Evolutionary conservation across 1,140 invertebrate species (phyloP), one percentile per base, ranked within the genome.

Genomic region (Dreissena rostriformis): DNA sequence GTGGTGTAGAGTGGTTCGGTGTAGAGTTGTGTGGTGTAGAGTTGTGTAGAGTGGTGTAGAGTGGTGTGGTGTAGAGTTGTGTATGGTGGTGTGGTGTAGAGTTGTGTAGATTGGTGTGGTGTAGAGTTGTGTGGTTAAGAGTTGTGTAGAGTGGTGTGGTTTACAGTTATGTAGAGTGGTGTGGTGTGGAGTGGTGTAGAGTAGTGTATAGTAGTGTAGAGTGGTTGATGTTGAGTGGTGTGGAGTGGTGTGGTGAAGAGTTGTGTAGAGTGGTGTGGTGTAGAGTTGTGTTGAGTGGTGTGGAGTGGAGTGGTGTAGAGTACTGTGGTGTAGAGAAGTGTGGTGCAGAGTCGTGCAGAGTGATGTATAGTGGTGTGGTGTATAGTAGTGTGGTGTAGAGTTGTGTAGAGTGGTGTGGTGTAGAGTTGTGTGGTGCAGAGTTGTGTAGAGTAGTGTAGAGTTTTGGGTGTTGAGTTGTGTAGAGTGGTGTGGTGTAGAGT

Each of bases 351-450:
- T 74, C 72, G 82, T 84, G 68, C 51, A 73, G 82, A 74, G 85
- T 72, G 66, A 71, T 78, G 74, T 57, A 65, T 67, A 84, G 85
- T 67, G 79, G 82, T 86, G 81, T 74, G 79, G 74, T 84, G 67
- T 55, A 84, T 80, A 53, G 70, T 52, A 86, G 74, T 82, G 67
- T 19, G 72, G 65, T 73, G 67, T 75, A 73, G 78, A 22, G 49
- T 39, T 24, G 67, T 79, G 51, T 61, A 1, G 73, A 24, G 49
- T 61, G n/a, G 49, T 76, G 49, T 77, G 66, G 75, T 26, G 49
- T 77, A 77, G 75, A n/a, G 49, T 77, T 12, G 75, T 12, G 49
- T 77, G 66, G 75, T 29, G 49, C 12, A 65, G 75, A 39, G 29
- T 65, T 26, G 75, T 39, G 28, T 77, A 77, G 75, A 15, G 19